phyloP scores from a whole-genome alignment of 1,140 invertebrate genomes.

The Ostrea edulis region DNA sequence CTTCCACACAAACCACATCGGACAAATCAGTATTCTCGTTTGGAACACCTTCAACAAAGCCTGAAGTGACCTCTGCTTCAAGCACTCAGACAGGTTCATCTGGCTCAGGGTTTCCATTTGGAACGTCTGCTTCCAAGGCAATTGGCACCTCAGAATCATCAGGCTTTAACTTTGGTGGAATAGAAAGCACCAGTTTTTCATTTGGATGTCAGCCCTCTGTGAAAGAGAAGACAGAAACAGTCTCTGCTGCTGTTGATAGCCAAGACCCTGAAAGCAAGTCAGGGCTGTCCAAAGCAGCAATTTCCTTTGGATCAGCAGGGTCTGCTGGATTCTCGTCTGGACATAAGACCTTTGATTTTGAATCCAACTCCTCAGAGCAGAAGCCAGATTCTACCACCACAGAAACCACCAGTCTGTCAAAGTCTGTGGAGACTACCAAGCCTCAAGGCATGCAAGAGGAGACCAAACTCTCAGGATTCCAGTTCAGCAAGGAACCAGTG shows the following conservation, averaged over 20 bases:
- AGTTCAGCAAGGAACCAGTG: slow-evolving; percentile 21
- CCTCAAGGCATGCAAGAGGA: slow-evolving; percentile 17
- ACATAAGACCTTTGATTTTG: slow-evolving; percentile 19
- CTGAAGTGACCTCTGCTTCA: neutral
- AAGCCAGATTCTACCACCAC: slow-evolving; percentile 23
- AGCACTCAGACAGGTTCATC: neutral
- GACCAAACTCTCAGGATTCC: slow-evolving; percentile 29
- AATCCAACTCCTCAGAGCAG: neutral
- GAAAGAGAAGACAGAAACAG: slow-evolving; percentile 23
- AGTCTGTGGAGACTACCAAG: neutral
- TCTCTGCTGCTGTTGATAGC: neutral
- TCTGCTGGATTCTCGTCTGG: neutral
- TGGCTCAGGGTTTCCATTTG: slow-evolving; percentile 27
- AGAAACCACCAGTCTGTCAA: neutral
- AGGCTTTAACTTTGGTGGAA: slow-evolving; percentile 38
- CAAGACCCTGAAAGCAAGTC: neutral
- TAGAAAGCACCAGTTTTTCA: neutral
- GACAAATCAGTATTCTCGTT: neutral
- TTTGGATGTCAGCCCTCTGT: neutral
- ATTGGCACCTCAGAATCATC: neutral
- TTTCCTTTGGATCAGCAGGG: slow-evolving; percentile 32
- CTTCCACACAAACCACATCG: slow-evolving; percentile 6
- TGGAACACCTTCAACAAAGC: neutral
- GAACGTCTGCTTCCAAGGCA: slow-evolving; percentile 20
- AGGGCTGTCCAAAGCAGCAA: neutral